Evolutionary conservation across 2,888 invertebrate genomes (phyloP).

Genomic region (Phrixothrix hirtus): DNA sequence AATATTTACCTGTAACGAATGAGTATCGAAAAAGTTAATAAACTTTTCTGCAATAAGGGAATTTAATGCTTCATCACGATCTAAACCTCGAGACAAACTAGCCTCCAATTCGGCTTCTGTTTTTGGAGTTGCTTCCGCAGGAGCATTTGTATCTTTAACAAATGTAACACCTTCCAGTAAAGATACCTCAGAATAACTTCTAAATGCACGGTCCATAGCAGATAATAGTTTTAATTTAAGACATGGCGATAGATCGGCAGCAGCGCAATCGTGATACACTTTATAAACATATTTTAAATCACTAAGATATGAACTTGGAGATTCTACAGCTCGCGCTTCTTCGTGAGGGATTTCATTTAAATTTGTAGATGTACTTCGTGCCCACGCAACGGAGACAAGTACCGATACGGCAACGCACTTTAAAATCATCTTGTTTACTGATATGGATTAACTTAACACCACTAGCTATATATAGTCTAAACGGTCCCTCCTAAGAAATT

Average conservation of each 20-base stretch:
- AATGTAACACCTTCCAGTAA: conserved; percentile 77
- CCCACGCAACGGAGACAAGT: conserved; percentile 60
- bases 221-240: conserved; percentile 79
- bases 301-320: conserved; percentile 58
- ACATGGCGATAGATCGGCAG: conserved; percentile 70
- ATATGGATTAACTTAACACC: conserved; percentile 54
- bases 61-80: conserved; percentile 72
- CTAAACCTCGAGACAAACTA: conserved; percentile 72
- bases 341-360: conserved; percentile 55
- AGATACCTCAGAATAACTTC: conserved; percentile 64
- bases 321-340: conserved; percentile 46
- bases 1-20: conserved; percentile 71
- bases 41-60: conserved; percentile 75
- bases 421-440: conserved; percentile 59
- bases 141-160: conserved; percentile 63
- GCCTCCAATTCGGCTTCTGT: conserved; percentile 70
- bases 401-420: conserved; percentile 64
- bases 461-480: conserved; percentile 49
- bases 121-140: conserved; percentile 56
- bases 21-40: conserved; percentile 74
- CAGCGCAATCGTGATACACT: conserved; percentile 79
- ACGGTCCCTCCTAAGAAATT: conserved; percentile 48
- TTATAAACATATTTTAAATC: conserved; percentile 76
- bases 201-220: conserved; percentile 73
- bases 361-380: conserved; percentile 59